Percentiles rank a stretch among this genome's conserved stretches.
Evolutionary conservation across 1,140 invertebrate genomes (phyloP).

Genomic region (Lerema accius): DNA sequence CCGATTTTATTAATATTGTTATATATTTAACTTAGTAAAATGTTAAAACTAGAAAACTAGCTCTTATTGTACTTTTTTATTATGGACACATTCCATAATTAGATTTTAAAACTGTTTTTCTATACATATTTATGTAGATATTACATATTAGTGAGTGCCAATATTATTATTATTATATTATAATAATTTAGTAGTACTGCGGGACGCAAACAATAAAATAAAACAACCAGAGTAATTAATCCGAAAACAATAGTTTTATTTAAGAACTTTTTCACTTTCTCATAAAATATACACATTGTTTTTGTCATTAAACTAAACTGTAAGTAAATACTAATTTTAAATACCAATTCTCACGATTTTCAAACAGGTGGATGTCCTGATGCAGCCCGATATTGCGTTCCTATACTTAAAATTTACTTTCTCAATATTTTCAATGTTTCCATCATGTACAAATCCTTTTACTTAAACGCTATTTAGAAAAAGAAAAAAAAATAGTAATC

Average conservation of each 20-base stretch:
- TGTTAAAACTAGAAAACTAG: too few species aligned
- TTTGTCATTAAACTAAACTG: slow-evolving; percentile 82
- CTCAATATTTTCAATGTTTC: slow-evolving; percentile 45
- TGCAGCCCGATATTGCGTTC: slow-evolving; percentile 59
- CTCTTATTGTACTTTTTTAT: too few species aligned
- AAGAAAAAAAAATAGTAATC: slow-evolving; percentile 65
- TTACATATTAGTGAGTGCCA: too few species aligned
- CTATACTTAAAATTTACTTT: slow-evolving; percentile 48
- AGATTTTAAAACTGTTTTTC: too few species aligned
- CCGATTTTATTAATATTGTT: too few species aligned
- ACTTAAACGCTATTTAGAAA: slow-evolving; percentile 79
- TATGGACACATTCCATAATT: too few species aligned
- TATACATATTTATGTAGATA: too few species aligned
- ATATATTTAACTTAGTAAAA: too few species aligned
- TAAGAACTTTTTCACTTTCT: slow-evolving; percentile 81
- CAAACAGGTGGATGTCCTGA: slow-evolving; percentile 52
- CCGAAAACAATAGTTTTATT: slow-evolving; percentile 83
- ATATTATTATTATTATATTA: too few species aligned
- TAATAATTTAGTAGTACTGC: background rate
- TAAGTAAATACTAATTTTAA: slow-evolving; percentile 83
- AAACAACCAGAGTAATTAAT: slow-evolving; percentile 77
- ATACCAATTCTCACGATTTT: slow-evolving; percentile 77
- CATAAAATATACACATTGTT: slow-evolving; percentile 83
- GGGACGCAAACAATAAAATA: slow-evolving; percentile 54
- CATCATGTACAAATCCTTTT: slow-evolving; percentile 72